Percentiles rank a stretch among this genome's conserved stretches.
Evolutionary conservation across 2,888 invertebrate species (phyloP).

Genomic region (Quadroppia sp.): DNA sequence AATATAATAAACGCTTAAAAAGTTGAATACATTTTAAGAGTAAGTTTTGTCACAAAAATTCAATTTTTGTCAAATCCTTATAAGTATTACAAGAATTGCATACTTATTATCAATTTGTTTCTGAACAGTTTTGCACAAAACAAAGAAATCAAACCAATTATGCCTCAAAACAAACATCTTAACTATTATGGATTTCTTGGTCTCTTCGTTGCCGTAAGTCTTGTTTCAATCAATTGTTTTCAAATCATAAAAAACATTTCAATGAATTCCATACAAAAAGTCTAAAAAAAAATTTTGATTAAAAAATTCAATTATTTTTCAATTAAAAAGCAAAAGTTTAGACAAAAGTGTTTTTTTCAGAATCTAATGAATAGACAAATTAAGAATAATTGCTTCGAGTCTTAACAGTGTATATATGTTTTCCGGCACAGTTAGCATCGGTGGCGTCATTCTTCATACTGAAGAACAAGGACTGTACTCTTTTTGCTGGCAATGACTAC

Average conservation of each 20-base stretch:
- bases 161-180: constrained; percentile 41
- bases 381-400: neutral
- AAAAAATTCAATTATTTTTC: too few species aligned
- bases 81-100: neutral
- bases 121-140: constrained; percentile 1
- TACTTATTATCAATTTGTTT: neutral
- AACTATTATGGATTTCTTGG: constrained; percentile 41
- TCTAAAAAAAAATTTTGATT: too few species aligned
- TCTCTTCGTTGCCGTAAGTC: constrained; percentile 38
- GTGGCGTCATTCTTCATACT: constrained; percentile 39
- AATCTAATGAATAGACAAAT: neutral
- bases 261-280: too few species aligned
- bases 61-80: neutral
- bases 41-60: too few species aligned
- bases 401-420: neutral
- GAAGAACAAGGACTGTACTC: constrained; percentile 21
- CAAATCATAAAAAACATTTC: too few species aligned
- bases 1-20: too few species aligned
- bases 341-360: too few species aligned
- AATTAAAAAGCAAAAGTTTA: too few species aligned
- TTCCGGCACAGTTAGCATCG: constrained; percentile 32
- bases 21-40: too few species aligned
- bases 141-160: neutral
- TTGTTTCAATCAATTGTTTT: too few species aligned
- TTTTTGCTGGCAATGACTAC: constrained; percentile 17